Conservation (phyloP, 2,113 vertebrate genomes). For the Argyrosomus japonicus region DNA sequence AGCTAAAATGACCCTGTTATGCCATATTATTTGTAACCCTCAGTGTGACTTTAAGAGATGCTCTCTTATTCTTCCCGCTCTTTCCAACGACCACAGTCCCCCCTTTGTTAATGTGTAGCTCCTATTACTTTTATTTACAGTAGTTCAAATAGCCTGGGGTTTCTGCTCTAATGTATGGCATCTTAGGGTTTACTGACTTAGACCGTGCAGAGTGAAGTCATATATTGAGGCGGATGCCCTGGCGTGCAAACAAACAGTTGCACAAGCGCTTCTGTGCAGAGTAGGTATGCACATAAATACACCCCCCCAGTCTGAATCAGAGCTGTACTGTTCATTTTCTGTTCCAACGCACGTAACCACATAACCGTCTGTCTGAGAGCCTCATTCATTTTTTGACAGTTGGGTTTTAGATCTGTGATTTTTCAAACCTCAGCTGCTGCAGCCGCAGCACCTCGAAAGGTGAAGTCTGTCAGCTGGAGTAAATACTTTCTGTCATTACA, state of each 20-base stretch:
- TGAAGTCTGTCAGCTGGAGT: neutral
- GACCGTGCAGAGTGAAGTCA: neutral
- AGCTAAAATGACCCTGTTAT: constrained; percentile 36
- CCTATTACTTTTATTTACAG: constrained; percentile 24
- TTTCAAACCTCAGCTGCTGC: constrained; percentile 6
- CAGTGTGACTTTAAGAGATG: neutral
- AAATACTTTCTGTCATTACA: neutral
- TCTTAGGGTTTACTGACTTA: neutral
- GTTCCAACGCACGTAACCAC: constrained; percentile 29
- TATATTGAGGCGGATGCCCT: constrained; percentile 1
- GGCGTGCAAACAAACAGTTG: constrained; percentile 56
- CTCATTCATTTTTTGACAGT: constrained; percentile 4
- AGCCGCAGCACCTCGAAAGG: neutral
- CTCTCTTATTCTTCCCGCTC: constrained; percentile 15
- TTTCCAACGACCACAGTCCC: constrained; percentile 29
- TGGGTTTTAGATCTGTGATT: constrained; percentile 3
- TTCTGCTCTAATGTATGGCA: constrained; percentile 22
- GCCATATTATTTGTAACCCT: neutral
- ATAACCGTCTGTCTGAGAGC: neutral
- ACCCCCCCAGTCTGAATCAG: constrained; percentile 48
- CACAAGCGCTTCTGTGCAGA: constrained; percentile 40
- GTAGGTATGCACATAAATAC: constrained; percentile 50
- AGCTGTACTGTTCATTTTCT: constrained; percentile 31
- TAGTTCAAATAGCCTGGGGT: constrained; percentile 23
- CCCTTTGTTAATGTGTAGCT: constrained; percentile 17